A percentile compares a stretch with the other conserved stretches of the same genome.
phyloP scores from a whole-genome alignment of 2,797 vertebrate species.

The Hephaestus fuliginosus region DNA sequence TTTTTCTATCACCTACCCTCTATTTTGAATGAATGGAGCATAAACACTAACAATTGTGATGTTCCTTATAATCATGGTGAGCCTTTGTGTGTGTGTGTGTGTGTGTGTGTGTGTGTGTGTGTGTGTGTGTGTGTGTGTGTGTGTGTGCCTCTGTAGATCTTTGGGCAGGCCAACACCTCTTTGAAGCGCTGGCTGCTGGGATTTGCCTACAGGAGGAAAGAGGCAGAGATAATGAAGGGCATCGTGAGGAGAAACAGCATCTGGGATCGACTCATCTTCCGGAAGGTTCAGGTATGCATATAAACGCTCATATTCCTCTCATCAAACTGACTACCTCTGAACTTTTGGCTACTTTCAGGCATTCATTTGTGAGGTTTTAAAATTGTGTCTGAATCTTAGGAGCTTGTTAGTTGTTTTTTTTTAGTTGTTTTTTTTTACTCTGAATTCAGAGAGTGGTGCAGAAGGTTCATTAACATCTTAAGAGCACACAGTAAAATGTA shows the following conservation, averaged over 20 bases:
- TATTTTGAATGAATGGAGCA: neutral
- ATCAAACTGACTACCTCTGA: neutral
- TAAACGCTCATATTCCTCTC: neutral
- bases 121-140: neutral
- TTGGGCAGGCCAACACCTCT: slow-evolving; percentile 90
- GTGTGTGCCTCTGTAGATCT: slow-evolving; percentile 84
- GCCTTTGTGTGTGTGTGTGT: neutral
- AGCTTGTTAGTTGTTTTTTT: neutral
- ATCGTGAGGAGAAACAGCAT: slow-evolving; percentile 93
- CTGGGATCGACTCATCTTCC: slow-evolving; percentile 96
- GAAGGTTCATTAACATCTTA: no score
- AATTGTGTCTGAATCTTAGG: neutral
- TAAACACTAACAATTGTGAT: neutral
- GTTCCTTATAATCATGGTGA: neutral
- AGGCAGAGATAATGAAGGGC: slow-evolving; percentile 91
- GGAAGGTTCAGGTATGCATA: slow-evolving; percentile 92
- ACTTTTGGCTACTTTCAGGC: no score
- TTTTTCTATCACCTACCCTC: no score
- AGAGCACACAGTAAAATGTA: neutral
- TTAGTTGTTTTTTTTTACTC: neutral
- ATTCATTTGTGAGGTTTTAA: neutral
- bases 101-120: neutral
- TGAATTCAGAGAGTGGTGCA: neutral
- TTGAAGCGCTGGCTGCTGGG: slow-evolving; percentile 94
- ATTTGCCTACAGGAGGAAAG: slow-evolving; percentile 93